Base-by-base conservation (phyloP, 2,113 vertebrate species). In the Heterotilapia buettikoferi region DNA sequence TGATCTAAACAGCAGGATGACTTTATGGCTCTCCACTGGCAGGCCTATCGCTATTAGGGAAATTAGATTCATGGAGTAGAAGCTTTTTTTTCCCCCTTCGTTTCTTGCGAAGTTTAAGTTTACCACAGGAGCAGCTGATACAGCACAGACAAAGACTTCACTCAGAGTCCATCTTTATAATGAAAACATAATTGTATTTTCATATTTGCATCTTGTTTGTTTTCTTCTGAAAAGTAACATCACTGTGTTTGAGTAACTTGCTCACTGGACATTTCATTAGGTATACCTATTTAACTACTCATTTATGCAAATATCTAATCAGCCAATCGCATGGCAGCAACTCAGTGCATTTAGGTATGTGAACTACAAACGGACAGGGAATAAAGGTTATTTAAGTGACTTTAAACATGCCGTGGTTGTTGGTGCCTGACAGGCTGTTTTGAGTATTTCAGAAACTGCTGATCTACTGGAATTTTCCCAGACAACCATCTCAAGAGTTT, bases 11-110 rank as follows among this genome's bases (percentile, higher is more conserved):
- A 26, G 86, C 73, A 38, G n/a, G 33, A n/a, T 24, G 63, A 53
- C 40, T 85, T 89, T 63, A 85, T 59, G 80, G 87, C 53, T 82
- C 50, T 43, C 57, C 18, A 13, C 13, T 90, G 85, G 61, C 82
- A 83, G 66, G 63, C 29, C 3, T 18, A n/a, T 71, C 71, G 38
- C 80, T 83, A 21, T 83, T 90, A 71, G 56, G 36, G 66, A 85
- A 56, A 85, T 78, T 57, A 53, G 31, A 54, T 85, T 88, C 31
- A 82, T 52, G 47, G 43, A 85, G 83, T 53, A 6, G 43, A 85
- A 45, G 40, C 79, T 76, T 16, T n/a, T 38, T 36, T 4, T 0
- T 0, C 21, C 21, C 12, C 21, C 24, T 4, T 36, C 3, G 1
- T 61, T 45, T 33, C 16, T 36, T 36, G 10, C 59, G 2, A 33